phyloP scores from a whole-genome alignment of 1,140 invertebrate species.

The Gryllus bimaculatus region DNA sequence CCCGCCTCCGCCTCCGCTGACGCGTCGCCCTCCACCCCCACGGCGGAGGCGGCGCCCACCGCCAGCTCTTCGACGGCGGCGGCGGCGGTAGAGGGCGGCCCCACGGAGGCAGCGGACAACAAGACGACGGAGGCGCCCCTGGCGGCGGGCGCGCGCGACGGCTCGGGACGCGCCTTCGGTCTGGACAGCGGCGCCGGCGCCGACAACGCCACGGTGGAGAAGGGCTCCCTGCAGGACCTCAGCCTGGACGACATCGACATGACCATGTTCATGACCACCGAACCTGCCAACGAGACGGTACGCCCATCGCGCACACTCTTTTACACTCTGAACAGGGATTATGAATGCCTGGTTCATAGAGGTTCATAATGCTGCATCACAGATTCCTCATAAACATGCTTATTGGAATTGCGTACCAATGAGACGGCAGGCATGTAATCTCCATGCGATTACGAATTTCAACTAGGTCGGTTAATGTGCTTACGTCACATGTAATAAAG shows the following conservation, averaged over 20 bases:
- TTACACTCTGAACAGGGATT: too few species aligned
- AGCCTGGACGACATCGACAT: conserved; percentile 18
- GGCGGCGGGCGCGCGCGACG: neutral
- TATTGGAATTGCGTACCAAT: too few species aligned
- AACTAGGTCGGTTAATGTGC: too few species aligned
- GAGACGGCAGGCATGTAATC: too few species aligned
- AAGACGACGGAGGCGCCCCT: neutral
- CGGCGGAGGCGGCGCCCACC: neutral
- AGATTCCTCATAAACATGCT: too few species aligned
- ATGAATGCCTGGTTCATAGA: too few species aligned
- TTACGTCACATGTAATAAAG: too few species aligned
- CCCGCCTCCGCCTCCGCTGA: too few species aligned
- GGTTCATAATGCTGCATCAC: too few species aligned
- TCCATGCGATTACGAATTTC: too few species aligned
- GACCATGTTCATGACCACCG: neutral
- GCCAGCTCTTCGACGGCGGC: neutral
- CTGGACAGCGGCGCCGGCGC: neutral
- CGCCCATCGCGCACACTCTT: neutral
- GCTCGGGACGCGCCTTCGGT: neutral
- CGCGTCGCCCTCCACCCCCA: neutral
- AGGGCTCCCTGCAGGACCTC: conserved; percentile 15
- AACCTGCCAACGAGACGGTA: neutral
- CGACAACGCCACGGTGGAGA: conserved; percentile 5
- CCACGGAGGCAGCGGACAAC: neutral
- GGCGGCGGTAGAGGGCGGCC: too few species aligned